Base-by-base conservation (phyloP, 1,140 invertebrate genomes). In the Listronotus bonariensis region DNA sequence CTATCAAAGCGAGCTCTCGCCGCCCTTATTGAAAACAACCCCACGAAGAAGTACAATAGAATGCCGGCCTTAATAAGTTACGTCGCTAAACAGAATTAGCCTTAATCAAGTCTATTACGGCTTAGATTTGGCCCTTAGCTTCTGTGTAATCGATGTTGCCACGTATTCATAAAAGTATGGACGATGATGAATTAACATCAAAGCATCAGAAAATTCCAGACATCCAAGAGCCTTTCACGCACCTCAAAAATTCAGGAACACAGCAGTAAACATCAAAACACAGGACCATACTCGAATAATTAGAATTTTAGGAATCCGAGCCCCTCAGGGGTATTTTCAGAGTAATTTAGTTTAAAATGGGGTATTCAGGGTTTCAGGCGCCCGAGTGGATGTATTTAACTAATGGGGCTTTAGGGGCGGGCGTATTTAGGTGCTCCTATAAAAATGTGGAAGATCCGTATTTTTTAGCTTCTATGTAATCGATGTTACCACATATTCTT, bases 361-460 rank as follows among this genome's bases (percentile, higher is more conserved):
- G 48, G 40, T 15, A 57, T 75, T 5, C 74, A 70, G 65, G 61
- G 12, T 75, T 74, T 34, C 72, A 72, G 45, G 43, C 38, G 18
- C 52, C 62, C 0, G 5, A 75, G 64, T 48, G 76, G 76, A n/a
- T 79, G 78, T 54, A 78, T 88, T 11, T 86, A 88, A 74, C 85
- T 88, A 57, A 84, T 87, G 86, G 86, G 0, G 83, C 83, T 6
- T 70, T 85, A 40, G 83, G 83, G 0, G 84, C 83, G 8, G n/a
- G n/a, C n/a, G n/a, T 87, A 87, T 76, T 69, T 88, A 43, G 74
- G 77, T 3, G 83, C 85, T 17, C 86, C 0, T 88, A 87, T 70
- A 88, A 88, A 74, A 82, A 80, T 45, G 84, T 87, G 62, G 83
- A 87, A 69, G 79, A 84, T 34, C 86, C 86, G 4, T 88, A 88